Conservation (phyloP, 1,140 invertebrate genomes). For the Drosophila albomicans region DNA sequence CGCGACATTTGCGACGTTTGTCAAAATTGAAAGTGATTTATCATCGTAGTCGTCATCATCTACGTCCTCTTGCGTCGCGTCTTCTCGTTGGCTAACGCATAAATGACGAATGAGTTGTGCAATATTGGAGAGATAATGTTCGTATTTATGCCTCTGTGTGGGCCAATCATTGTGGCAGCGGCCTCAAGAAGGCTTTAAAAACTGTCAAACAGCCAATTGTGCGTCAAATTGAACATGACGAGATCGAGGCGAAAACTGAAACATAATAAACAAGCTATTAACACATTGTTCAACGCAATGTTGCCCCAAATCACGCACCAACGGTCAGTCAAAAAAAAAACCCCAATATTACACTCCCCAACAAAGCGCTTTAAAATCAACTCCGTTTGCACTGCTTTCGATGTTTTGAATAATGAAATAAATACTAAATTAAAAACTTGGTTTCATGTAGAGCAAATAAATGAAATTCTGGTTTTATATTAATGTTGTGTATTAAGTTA, state of each 20-base stretch:
- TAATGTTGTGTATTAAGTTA: not conserved
- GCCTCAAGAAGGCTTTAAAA: constrained; percentile 51
- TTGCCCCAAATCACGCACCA: constrained; percentile 43
- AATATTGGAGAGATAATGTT: constrained; percentile 59
- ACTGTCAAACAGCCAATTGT: constrained; percentile 53
- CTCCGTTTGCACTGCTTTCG: not conserved
- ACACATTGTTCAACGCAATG: constrained; percentile 54
- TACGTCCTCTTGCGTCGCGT: not conserved
- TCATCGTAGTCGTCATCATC: constrained; percentile 51
- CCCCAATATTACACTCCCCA: constrained; percentile 24
- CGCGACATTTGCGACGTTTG: constrained; percentile 77
- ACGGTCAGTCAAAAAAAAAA: constrained; percentile 8
- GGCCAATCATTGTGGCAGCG: constrained; percentile 10
- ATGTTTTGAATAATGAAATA: too few relatives aligned
- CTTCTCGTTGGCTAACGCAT: constrained; percentile 48
- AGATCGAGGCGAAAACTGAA: constrained; percentile 30
- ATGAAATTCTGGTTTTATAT: too few relatives aligned
- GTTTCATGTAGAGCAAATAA: too few relatives aligned
- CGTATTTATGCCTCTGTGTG: constrained; percentile 45
- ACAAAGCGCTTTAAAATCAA: not conserved
- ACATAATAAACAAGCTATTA: constrained; percentile 77
- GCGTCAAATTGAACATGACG: constrained; percentile 66
- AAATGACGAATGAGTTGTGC: constrained; percentile 76
- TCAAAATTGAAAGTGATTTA: constrained; percentile 82
- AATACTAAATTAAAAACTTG: too few relatives aligned